Conservation (phyloP, 2,113 vertebrate species). For the Solea senegalensis region DNA sequence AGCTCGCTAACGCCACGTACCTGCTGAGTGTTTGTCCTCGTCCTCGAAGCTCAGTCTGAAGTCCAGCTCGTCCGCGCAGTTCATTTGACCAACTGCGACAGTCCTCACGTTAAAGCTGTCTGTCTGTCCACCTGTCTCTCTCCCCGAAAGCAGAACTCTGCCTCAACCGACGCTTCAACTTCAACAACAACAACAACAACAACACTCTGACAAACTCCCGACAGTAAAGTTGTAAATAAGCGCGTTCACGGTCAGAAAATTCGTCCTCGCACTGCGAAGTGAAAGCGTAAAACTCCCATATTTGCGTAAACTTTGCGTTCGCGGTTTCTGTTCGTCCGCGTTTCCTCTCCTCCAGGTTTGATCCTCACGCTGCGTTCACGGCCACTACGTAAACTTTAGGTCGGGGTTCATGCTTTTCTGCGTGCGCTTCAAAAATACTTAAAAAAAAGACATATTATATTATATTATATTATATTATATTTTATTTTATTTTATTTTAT, state of each 20-base stretch:
- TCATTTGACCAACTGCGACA: constrained; percentile 80
- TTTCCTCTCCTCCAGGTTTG: constrained; percentile 28
- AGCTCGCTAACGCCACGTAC: constrained; percentile 64
- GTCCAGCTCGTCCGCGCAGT: constrained; percentile 91
- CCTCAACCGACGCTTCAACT: neutral
- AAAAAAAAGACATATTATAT: too few relatives aligned
- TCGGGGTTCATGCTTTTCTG: neutral
- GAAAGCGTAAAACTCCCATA: neutral
- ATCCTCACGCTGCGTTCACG: constrained; percentile 45
- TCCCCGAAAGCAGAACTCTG: constrained; percentile 45
- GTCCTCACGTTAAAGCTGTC: constrained; percentile 15
- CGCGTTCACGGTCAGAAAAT: neutral
- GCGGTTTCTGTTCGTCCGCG: constrained; percentile 22
- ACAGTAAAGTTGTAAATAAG: neutral
- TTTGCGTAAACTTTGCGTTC: constrained; percentile 2
- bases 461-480: too few relatives aligned
- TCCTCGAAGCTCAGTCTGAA: constrained; percentile 93
- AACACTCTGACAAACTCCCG: too few relatives aligned
- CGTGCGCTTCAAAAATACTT: too few relatives aligned
- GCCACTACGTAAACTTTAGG: neutral
- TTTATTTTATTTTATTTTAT: too few relatives aligned
- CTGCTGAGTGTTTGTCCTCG: constrained; percentile 79
- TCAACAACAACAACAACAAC: neutral
- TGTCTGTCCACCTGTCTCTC: constrained; percentile 41
- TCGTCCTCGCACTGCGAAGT: fast-evolving